Conservation (phyloP, 2,797 vertebrate species). For the Coluber constrictor region DNA sequence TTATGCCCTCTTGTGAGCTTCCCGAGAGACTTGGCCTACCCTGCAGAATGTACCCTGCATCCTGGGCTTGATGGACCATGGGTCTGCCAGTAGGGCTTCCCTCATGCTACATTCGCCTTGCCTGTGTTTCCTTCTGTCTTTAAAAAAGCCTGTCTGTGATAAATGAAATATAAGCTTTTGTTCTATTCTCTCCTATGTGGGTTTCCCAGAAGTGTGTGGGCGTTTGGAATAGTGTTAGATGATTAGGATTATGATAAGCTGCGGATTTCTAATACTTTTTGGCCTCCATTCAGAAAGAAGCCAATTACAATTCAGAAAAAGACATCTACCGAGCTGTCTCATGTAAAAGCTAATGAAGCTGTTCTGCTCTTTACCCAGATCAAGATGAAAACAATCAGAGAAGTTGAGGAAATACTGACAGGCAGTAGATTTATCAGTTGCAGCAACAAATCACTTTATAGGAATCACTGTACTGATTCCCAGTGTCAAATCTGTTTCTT, state of each 20-base stretch:
- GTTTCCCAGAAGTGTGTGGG: not conserved
- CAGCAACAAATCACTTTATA: not conserved
- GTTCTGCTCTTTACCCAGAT: not conserved
- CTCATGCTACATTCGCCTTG: not conserved
- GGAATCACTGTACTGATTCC: rapidly evolving
- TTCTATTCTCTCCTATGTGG: not conserved
- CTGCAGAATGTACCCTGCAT: not conserved
- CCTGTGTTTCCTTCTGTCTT: not conserved
- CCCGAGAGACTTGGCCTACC: not conserved
- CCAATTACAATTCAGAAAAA: conserved; percentile 3
- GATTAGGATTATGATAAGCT: not conserved
- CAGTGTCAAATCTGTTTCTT: not conserved
- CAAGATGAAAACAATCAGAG: rapidly evolving
- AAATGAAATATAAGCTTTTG: not conserved
- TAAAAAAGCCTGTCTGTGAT: not conserved
- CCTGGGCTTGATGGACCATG: not conserved
- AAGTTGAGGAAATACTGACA: not conserved
- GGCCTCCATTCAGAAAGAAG: conserved; percentile 23
- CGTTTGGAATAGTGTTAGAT: not conserved
- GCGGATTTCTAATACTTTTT: not conserved
- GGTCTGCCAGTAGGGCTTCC: not conserved
- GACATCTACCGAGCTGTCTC: not conserved
- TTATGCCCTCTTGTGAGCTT: not conserved
- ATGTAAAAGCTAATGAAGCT: not conserved
- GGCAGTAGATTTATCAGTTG: not conserved